phyloP scores from a whole-genome alignment of 2,888 invertebrate species.

The Lissonota sp. region DNA sequence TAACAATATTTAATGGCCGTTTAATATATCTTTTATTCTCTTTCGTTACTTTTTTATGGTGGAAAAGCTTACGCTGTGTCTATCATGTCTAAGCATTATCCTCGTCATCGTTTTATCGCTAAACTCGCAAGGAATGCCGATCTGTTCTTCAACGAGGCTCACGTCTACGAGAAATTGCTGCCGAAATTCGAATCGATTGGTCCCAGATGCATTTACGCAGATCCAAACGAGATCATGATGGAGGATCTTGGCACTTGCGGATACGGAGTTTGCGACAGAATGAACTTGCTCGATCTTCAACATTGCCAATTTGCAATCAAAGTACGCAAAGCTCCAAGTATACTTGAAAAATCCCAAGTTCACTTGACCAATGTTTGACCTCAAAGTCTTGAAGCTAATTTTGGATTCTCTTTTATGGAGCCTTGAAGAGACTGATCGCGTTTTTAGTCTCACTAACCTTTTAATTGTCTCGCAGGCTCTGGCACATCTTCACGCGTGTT shows the following conservation, averaged over 20 bases:
- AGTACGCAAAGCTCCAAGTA: constrained; percentile 53
- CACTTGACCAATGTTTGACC: too few relatives aligned
- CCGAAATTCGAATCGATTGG: constrained; percentile 68
- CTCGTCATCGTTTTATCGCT: constrained; percentile 61
- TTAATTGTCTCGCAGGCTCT: constrained; percentile 68
- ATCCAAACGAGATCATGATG: constrained; percentile 70
- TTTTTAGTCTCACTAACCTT: not conserved
- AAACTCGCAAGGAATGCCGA: constrained; percentile 62
- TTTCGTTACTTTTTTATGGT: not conserved
- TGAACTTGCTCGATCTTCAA: constrained; percentile 69
- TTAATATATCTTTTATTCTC: not conserved
- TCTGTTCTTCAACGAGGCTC: constrained; percentile 71
- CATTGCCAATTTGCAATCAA: constrained; percentile 71
- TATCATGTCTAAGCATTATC: constrained; percentile 71
- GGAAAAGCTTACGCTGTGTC: constrained; percentile 70
- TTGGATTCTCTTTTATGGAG: too few relatives aligned
- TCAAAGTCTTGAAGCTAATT: too few relatives aligned
- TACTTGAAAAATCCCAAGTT: too few relatives aligned
- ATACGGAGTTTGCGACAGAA: constrained; percentile 69
- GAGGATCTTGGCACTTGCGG: constrained; percentile 71
- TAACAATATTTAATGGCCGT: not conserved
- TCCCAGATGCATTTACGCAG: constrained; percentile 70
- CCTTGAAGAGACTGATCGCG: not conserved
- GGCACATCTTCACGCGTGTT: constrained; percentile 74
- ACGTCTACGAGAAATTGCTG: constrained; percentile 69